Base-by-base conservation (phyloP, 2,888 invertebrate genomes). In the Cerastis rubricosa region DNA sequence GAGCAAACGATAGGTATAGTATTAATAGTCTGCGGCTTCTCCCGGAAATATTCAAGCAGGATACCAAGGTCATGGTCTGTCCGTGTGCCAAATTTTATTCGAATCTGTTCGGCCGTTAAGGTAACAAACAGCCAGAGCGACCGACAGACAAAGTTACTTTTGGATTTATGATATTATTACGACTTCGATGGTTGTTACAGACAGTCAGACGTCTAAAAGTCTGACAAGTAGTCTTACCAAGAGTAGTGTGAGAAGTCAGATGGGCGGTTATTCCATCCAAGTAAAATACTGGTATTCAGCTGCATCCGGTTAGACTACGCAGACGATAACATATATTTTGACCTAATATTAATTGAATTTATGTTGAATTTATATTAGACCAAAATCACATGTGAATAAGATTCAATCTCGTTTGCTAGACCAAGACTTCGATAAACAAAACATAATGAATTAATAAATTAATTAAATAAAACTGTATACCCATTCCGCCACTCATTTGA, bases 401-500 rank as follows among this genome's bases (percentile, higher is more conserved):
- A 45, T 17, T 40, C 29, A 29, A 57, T 63, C 78, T 71, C 67
- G 71, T 84, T 84, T 78, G 63, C 76, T 76, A 76, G 67, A 85
- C 70, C 40, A 70, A 81, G 76, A 81, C 66, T 71, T 72, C 63
- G 40, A 74, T 71, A 59, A n/a, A 59, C 4, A 61, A 69, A 85
- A 85, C 59, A 77, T 73, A 86, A 78, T 84, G 64, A 45, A 85
- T 78, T 78, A 80, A 83, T 71, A 80, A 76, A 76, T 76, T 81
- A 76, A 73, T 74, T 59, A 80, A 84, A 83, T 69, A 64, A 83
- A 74, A 61, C 57, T 79, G 68, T 76, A 68, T 76, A 76, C 76
- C 86, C 76, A 80, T 80, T 80, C 78, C 83, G 78, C 80, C 86
- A 76, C 77, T 70, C 65, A 69, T 65, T 71, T 77, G 63, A 71